These are phyloP conservation scores for Calameuta idolon DNA, from an alignment of 2,888 invertebrate genomes.

Conservation along the genomic window DNA sequence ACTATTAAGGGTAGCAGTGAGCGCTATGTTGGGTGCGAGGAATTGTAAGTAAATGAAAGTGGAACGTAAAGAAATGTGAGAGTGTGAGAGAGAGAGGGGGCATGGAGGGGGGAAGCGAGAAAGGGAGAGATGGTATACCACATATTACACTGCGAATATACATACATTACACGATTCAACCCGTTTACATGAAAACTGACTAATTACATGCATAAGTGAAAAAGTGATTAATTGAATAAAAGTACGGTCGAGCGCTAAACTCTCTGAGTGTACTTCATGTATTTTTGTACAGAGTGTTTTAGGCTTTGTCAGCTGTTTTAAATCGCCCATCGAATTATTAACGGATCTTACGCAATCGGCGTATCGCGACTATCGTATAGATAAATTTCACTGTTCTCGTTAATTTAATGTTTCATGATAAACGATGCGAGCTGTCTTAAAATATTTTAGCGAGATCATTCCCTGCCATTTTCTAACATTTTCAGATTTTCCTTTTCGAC, in stretches of 20 bases:
- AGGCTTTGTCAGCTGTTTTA: slow-evolving; percentile 38
- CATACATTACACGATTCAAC: background rate
- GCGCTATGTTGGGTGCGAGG: slow-evolving; percentile 46
- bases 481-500: background rate
- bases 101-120: slow-evolving; percentile 2
- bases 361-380: background rate
- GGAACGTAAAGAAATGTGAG: slow-evolving; percentile 17
- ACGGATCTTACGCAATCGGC: background rate
- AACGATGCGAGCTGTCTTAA: background rate
- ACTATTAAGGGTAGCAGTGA: slow-evolving; percentile 45
- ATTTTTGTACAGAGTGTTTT: slow-evolving; percentile 59
- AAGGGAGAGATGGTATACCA: slow-evolving; percentile 16
- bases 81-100: slow-evolving; percentile 18
- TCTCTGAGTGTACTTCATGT: slow-evolving; percentile 50
- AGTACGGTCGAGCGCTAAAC: slow-evolving; percentile 47
- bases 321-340: background rate
- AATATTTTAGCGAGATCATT: background rate
- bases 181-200: background rate
- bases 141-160: background rate
- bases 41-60: slow-evolving; percentile 45
- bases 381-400: background rate
- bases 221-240: slow-evolving; percentile 47
- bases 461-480: background rate
- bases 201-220: slow-evolving; percentile 3
- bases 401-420: background rate